Evolutionary conservation across 2,888 invertebrate genomes (phyloP).

Genomic region (Nomada fucata): DNA sequence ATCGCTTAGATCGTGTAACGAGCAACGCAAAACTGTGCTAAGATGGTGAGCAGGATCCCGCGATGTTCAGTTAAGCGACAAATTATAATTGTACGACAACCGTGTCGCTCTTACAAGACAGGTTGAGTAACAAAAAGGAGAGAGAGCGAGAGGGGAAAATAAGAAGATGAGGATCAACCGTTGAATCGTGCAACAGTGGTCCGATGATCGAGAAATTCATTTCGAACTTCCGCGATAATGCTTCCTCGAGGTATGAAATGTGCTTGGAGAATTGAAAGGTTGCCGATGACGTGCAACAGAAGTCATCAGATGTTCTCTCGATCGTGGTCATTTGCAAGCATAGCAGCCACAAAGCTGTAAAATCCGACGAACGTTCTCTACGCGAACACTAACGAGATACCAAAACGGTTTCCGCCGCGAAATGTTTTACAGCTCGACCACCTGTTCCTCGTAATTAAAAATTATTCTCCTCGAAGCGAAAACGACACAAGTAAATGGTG

Average conservation of each 20-base stretch:
- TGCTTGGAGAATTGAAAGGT: neutral
- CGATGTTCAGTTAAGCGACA: neutral
- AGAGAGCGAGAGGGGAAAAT: neutral
- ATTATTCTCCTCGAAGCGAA: slow-evolving; percentile 9
- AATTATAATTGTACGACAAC: slow-evolving; percentile 4
- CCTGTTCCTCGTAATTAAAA: slow-evolving; percentile 55
- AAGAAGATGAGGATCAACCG: neutral
- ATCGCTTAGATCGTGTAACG: slow-evolving; percentile 1
- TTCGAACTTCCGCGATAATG: neutral
- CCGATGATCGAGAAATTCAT: neutral
- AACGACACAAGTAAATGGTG: neutral
- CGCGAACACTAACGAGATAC: slow-evolving; percentile 30
- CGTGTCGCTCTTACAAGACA: neutral
- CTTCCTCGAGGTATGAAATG: neutral
- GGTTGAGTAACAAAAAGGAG: too few relatives aligned
- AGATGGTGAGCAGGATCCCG: too few relatives aligned
- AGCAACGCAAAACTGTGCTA: too few relatives aligned
- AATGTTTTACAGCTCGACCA: slow-evolving; percentile 37
- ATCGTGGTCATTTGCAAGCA: neutral
- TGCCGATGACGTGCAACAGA: neutral
- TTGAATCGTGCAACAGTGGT: neutral
- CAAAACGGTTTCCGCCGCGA: neutral
- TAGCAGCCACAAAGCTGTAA: slow-evolving; percentile 10
- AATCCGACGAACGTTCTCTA: neutral
- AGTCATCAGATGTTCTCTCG: neutral